Percentiles rank a stretch among this genome's conserved stretches.
These are phyloP conservation scores for Heliothis subflexa DNA, from an alignment of 1,140 invertebrate genomes.

Conservation along the genomic window DNA sequence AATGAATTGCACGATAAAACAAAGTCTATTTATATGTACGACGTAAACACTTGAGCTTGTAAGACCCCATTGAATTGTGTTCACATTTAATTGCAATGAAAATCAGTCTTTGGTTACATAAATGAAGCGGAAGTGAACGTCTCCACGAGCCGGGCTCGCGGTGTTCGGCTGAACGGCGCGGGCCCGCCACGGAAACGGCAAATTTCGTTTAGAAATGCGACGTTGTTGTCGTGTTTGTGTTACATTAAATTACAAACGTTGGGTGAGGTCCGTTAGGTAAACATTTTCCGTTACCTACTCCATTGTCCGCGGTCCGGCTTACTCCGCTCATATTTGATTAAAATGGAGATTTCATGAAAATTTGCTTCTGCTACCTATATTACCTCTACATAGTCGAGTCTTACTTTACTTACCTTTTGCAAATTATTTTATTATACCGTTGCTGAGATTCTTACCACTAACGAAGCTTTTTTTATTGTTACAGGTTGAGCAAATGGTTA, in stretches of 20 bases:
- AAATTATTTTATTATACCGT: conserved; percentile 32
- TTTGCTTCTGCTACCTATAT: conserved; percentile 23
- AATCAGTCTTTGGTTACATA: conserved; percentile 48
- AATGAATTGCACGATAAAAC: conserved; percentile 16
- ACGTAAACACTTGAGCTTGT: conserved; percentile 6
- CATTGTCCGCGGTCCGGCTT: conserved; percentile 61
- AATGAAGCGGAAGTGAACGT: conserved; percentile 41
- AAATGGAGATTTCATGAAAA: conserved; percentile 60
- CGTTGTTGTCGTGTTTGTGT: conserved; percentile 74
- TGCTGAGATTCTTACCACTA: background rate
- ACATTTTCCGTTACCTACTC: conserved; percentile 69
- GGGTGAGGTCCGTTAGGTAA: conserved; percentile 69
- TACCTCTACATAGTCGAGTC: background rate
- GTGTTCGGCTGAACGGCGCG: background rate
- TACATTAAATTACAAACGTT: conserved; percentile 74
- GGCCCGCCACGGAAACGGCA: conserved; percentile 55
- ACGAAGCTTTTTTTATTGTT: conserved; percentile 62
- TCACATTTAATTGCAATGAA: conserved; percentile 49
- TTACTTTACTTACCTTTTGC: background rate
- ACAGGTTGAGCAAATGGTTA: conserved; percentile 72
- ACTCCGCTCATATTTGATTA: conserved; percentile 62
- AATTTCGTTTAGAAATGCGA: conserved; percentile 70
- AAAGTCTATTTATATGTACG: conserved; percentile 14
- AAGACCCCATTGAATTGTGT: conserved; percentile 29
- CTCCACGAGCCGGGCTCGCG: conserved; percentile 5